A percentile compares a stretch with the other conserved stretches of the same genome.
Conservation (phyloP, 2,888 invertebrate genomes). For the Lasius platythorax region DNA sequence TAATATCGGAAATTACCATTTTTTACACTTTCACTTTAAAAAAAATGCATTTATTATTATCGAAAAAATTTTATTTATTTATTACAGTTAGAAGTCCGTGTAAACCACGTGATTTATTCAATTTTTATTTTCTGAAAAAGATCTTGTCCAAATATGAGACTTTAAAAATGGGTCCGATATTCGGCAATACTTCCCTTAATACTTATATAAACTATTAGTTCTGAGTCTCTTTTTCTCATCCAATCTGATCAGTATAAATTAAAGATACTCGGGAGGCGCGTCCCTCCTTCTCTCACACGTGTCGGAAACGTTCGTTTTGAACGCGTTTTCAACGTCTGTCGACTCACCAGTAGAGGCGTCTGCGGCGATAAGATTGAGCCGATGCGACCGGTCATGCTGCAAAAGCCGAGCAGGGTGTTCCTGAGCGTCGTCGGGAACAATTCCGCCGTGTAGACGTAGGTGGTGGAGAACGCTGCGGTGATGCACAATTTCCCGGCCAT, state of each 20-base stretch:
- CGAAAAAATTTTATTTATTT: not conserved
- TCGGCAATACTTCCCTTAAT: no score
- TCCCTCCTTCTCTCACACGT: not conserved
- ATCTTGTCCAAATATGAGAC: no score
- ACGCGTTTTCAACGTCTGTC: not conserved
- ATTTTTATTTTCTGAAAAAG: no score
- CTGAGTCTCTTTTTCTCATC: not conserved
- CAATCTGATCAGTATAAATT: not conserved
- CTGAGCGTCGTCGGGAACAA: slow-evolving; percentile 91
- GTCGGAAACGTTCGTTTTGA: not conserved
- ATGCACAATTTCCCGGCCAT: slow-evolving; percentile 90
- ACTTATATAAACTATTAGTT: not conserved
- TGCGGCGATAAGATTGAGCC: slow-evolving; percentile 91
- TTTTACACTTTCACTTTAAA: no score
- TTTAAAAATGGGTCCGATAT: no score
- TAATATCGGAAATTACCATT: no score
- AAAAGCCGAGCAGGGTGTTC: slow-evolving; percentile 89
- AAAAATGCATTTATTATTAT: not conserved
- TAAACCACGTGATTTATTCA: no score
- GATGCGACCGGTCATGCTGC: slow-evolving; percentile 90
- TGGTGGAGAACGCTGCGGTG: slow-evolving; percentile 89
- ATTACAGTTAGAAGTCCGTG: no score
- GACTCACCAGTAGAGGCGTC: slow-evolving; percentile 89
- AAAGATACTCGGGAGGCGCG: not conserved
- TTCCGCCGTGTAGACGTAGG: slow-evolving; percentile 91